Evolutionary conservation across 2,797 vertebrate genomes (phyloP).

Genomic region (Falco peregrinus): DNA sequence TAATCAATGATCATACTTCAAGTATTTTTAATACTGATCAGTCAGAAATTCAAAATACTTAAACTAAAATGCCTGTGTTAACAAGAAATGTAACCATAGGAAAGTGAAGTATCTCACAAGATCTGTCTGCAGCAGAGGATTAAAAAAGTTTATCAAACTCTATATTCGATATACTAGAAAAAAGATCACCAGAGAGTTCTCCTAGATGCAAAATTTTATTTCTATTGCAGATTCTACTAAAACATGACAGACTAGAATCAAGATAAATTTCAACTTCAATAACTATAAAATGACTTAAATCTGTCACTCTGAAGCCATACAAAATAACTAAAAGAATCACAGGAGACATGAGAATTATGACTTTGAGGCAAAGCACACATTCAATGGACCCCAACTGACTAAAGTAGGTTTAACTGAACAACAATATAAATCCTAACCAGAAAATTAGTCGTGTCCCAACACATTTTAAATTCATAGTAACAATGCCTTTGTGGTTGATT

Average conservation of each 20-base stretch:
- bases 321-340: not conserved
- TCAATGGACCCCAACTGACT: not conserved
- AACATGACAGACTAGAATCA: not conserved
- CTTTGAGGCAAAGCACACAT: not conserved
- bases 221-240: not conserved
- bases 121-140: not conserved
- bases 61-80: not conserved
- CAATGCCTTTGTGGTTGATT: not conserved
- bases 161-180: not conserved
- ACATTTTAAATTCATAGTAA: not conserved
- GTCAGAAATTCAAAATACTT: not conserved
- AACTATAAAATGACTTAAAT: not conserved
- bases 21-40: not conserved
- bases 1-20: not conserved
- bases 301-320: not conserved
- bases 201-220: not conserved
- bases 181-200: not conserved
- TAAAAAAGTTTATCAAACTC: not conserved
- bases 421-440: not conserved
- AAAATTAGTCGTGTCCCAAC: not conserved
- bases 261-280: constrained; percentile 14
- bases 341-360: not conserved
- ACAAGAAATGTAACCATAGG: not conserved
- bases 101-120: not conserved
- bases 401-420: not conserved